Evolutionary conservation across 2,797 vertebrate species (phyloP), one percentile per base, ranked within the genome.

Genomic region (Notolepis coatsorum): DNA sequence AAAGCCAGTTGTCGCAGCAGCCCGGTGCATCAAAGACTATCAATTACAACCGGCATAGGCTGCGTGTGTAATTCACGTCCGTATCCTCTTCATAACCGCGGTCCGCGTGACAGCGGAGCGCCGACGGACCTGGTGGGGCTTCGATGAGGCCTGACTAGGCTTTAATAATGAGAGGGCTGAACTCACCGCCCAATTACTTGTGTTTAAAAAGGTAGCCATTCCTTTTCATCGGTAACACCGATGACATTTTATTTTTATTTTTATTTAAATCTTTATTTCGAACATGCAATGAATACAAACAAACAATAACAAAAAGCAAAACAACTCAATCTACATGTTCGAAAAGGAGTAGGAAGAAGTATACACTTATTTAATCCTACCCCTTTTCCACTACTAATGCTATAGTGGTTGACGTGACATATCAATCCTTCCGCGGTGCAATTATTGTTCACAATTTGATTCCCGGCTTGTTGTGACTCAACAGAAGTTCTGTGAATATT

Each of bases 1-100:
- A 82, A 84, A 79, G 65, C 66, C 67, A 57, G 51, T 7, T 12
- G 68, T 79, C 78, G 57, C 76, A 61, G 66, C 56, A 75, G 78
- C 74, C 52, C 48, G 39, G 54, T 4, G 55, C 65, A 77, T 81
- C 82, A 84, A 83, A 86, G 74, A 70, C 60, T 47, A 62, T 68
- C 73, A 82, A 82, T 87, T 86, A 85, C 64, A 28, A 51, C 70
- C 38, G 62, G 54, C 73, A 72, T 76, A 82, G 72, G 24, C 35
- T 12, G 20, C 2, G 17, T 48, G 66, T 71, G 71, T 51, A 61
- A 57, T 61, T 73, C 63, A 71, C 65, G 49, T 66, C 77, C 68
- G 62, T 74, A 67, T 81, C 65, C 56, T 78, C 71, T 74, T n/a
- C n/a, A n/a, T 56, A 79, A 63, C 53, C 60, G 33, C 39, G 30